Conservation (phyloP, 1,140 invertebrate genomes). For the Macrobrachium nipponense region DNA sequence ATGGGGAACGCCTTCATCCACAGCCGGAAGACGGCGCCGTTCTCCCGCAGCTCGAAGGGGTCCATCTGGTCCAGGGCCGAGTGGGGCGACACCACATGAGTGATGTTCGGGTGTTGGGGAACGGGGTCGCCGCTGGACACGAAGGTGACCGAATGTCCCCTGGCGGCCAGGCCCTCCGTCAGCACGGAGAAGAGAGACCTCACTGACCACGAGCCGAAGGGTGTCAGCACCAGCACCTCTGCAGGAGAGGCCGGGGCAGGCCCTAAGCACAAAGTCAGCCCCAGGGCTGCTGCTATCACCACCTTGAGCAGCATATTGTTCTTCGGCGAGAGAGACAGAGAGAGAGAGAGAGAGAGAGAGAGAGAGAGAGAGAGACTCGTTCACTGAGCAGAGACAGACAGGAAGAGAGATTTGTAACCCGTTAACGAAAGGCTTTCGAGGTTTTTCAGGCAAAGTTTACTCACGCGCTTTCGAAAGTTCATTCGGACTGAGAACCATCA, state of each 20-base stretch:
- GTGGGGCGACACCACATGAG: conserved; percentile 48
- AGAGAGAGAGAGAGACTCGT: background rate
- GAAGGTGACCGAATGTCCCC: conserved; percentile 52
- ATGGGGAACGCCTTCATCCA: conserved; percentile 50
- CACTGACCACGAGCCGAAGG: conserved; percentile 56
- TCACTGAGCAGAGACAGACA: background rate
- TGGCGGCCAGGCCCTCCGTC: conserved; percentile 34
- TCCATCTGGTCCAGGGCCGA: conserved; percentile 58
- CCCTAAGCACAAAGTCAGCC: background rate
- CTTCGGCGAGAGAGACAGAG: too few relatives aligned
- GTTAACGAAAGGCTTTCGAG: too few relatives aligned
- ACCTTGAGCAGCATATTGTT: background rate
- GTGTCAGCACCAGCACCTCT: conserved; percentile 45
- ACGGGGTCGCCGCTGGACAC: conserved; percentile 44
- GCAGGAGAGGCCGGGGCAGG: conserved; percentile 2
- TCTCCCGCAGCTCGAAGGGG: conserved; percentile 51
- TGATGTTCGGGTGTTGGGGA: conserved; percentile 44
- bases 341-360: too few relatives aligned
- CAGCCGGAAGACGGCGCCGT: conserved; percentile 38
- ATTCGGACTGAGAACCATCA: too few relatives aligned
- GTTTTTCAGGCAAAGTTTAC: too few relatives aligned
- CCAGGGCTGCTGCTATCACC: background rate
- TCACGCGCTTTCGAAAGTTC: too few relatives aligned
- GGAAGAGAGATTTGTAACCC: background rate
- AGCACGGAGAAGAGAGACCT: conserved; percentile 47